Base-by-base conservation (phyloP, 2,888 invertebrate species). In the Altica lythri region DNA sequence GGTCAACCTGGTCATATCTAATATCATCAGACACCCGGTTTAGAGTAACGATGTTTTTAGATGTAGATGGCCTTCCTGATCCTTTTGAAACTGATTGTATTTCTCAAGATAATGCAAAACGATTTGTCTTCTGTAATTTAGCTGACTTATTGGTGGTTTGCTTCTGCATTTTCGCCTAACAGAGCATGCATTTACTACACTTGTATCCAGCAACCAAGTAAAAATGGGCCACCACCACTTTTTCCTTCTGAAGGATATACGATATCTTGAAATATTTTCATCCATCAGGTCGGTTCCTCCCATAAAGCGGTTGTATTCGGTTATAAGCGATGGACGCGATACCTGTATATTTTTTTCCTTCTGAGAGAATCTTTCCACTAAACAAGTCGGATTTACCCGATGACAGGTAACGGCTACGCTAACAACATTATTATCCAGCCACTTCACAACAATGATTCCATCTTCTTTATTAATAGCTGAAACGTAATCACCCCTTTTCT, bases 371-470 rank as follows among this genome's bases (percentile, higher is more conserved):
- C 63, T 19, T 55, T 44, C 2, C 58, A 55, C 17, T 47, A 16
- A 32, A 34, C 42, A 37, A 49, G 17, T 35, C 14, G 44, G 54
- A 27, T 48, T 29, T 34, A 64, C 53, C 29, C 65, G 59, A 56
- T 54, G 51, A 19, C 10, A 40, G 12, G 56, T 65, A 8, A 55
- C 47, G 10, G 59, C 65, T 22, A 63, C 58, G 18, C 64, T 57
- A 32, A 71, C 68, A 17, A 66, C 60, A 48, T 52, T 52, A 54
- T 69, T 72, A 40, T 71, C 68, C 48, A 65, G 48, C 67, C 64
- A 72, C 40, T 46, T 59, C 6, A 57, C 57, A 22, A 62, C 18
- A 30, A 63, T 8, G 30, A 67, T 59, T 9, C 56, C 57, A 18
- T 53, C 52, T 34, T 47, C 48, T 34, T 25, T 50, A 42, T 42